Base-by-base conservation (phyloP, 2,797 vertebrate genomes). In the Cossypha heuglini region DNA sequence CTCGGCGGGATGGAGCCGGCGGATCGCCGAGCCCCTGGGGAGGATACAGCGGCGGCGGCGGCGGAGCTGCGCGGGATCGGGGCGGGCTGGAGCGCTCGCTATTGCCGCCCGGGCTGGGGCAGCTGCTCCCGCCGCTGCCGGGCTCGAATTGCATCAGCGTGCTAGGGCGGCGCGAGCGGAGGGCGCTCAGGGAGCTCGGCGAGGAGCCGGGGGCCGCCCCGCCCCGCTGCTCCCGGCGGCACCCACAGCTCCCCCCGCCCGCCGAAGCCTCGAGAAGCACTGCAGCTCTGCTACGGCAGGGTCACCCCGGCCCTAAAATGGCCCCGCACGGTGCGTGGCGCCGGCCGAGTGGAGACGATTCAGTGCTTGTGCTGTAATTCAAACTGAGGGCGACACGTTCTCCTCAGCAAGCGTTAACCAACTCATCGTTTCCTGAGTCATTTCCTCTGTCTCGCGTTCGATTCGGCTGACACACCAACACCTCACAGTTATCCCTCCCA, bases 81-180 rank as follows among this genome's bases (percentile, higher is more conserved):
- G 43, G n/a, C 42, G 57, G 64, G 18, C 21, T 16, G 86, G 28
- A 58, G 54, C 17, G 16, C 10, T 22, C 15, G 43, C 42, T 6
- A 19, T 6, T 16, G 22, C 58, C 3, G 26, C 31, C 3, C 19
- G 10, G 12, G 63, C 52, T 4, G 49, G 7, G 9, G 33, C 77
- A 8, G 54, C 72, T 7, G 45, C 72, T 49, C 21, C 52, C 3
- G 46, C 35, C 24, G 38, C 38, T 38, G 38, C 38, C 13, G 38
- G 38, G 18, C 40, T 85, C 62, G 20, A 84, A 96, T 96, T 96
- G 96, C 96, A 97, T 96, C 96, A 96, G 90, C 59, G 93, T 69
- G n/a, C 11, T 80, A 78, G 87, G 92, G 94, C 90, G 94, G 38
- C 38, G 94, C 40, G 86, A 92, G 24, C 64, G 51, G 17, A 63